phyloP scores from a whole-genome alignment of 2,888 invertebrate genomes.

The Oscheius myriophilus region DNA sequence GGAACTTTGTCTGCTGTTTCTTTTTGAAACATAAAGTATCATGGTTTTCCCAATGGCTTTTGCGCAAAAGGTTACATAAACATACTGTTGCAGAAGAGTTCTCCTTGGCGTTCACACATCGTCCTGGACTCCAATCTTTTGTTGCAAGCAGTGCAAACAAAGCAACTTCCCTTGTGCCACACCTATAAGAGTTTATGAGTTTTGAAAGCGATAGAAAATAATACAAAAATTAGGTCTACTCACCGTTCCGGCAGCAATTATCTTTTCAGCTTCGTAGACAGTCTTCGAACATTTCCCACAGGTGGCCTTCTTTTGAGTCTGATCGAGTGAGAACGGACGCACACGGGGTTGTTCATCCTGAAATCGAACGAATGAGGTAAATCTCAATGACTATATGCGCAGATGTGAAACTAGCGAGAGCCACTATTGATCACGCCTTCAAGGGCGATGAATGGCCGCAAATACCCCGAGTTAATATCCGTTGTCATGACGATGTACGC shows the following conservation, averaged over 20 bases:
- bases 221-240: slow-evolving; percentile 26
- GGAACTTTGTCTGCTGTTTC: too few relatives aligned
- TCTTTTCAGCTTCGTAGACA: slow-evolving; percentile 96
- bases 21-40: too few relatives aligned
- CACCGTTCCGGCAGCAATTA: slow-evolving; percentile 87
- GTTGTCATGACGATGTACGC: too few relatives aligned
- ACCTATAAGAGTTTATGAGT: slow-evolving; percentile 61
- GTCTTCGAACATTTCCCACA: slow-evolving; percentile 79
- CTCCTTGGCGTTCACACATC: slow-evolving; percentile 73
- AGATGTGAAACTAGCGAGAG: neutral
- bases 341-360: slow-evolving; percentile 16
- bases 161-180: slow-evolving; percentile 74
- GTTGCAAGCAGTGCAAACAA: slow-evolving; percentile 73
- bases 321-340: neutral
- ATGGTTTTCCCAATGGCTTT: too few relatives aligned
- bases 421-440: too few relatives aligned
- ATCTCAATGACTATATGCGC: neutral
- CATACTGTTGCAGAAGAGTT: slow-evolving; percentile 75
- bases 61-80: slow-evolving; percentile 9
- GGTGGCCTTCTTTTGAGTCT: slow-evolving; percentile 52
- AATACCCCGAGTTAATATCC: too few relatives aligned
- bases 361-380: slow-evolving; percentile 3
- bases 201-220: too few relatives aligned
- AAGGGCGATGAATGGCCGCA: too few relatives aligned
- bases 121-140: slow-evolving; percentile 74